Evolutionary conservation across 2,113 vertebrate genomes (phyloP), one percentile per base, ranked within the genome.

Genomic region (Labeo catla): DNA sequence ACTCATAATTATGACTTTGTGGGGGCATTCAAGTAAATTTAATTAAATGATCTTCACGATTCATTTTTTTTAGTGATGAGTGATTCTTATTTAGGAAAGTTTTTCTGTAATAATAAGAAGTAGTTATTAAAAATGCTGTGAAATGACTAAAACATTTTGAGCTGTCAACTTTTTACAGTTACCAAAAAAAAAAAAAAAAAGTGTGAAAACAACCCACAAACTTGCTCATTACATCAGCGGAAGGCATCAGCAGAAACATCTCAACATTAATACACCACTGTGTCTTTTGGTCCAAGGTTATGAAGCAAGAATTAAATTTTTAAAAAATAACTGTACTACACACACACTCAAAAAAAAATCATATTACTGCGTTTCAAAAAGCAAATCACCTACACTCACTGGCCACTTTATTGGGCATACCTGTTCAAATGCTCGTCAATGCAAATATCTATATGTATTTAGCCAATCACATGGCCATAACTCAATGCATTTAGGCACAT

Each of bases 361-460:
- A 12, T 28, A 7, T 49, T 34, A 16, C 12, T 23, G n/a, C 43
- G 21, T 0, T 70, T 10, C 8, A 68, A 57, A 6, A 72, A 70
- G 13, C 65, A 83, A 86, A 83, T 70, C 7, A 11, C 72, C 28
- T 16, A 86, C 54, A 57, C 54, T 57, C 6, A 57, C 16, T 6
- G 2, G 6, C 54, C 6, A 57, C 54, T 39, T 39, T 39, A 39
- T 39, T 39, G 39, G 39, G 3, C 5, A 39, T 39, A 5, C 39
- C 39, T 39, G 3, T 39, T 39, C 39, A 39, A 39, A 3, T 39
- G 39, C 5, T 39, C 5, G 3, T 39, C 39, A 39, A 39, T 39
- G 39, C 39, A 39, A 39, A 39, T 39, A 39, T 39, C 39, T 39
- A 39, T 28, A 28, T 28, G 28, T 28, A 54, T 57, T 57, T 6